A percentile compares a stretch with the other conserved stretches of the same genome.
phyloP scores from a whole-genome alignment of 2,888 invertebrate genomes.

The Ceramica pisi region DNA sequence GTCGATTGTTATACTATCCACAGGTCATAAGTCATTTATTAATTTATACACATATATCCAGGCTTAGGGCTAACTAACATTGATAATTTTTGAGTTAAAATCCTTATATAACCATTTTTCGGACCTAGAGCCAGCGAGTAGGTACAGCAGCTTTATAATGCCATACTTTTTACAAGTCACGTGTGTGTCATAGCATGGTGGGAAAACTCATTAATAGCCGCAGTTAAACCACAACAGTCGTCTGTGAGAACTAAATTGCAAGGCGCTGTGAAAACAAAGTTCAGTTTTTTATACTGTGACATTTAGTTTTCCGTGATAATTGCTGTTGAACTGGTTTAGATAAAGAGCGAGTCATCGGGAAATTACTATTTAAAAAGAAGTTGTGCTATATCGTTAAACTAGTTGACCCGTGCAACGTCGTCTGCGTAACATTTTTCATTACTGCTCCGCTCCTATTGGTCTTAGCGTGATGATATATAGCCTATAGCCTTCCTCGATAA shows the following conservation, averaged over 20 bases:
- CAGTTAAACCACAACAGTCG: constrained; percentile 26
- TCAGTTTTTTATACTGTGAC: constrained; percentile 32
- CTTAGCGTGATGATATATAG: no score
- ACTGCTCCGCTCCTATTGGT: no score
- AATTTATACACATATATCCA: no score
- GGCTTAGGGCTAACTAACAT: no score
- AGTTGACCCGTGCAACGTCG: no score
- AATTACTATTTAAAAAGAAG: constrained; percentile 3
- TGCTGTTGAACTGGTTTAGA: constrained; percentile 32
- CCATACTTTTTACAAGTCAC: constrained; percentile 33
- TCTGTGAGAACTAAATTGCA: constrained; percentile 35
- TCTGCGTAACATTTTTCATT: no score
- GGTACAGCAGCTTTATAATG: constrained; percentile 10
- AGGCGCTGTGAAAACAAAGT: constrained; percentile 41
- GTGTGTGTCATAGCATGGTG: constrained; percentile 39
- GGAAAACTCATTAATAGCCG: constrained; percentile 40
- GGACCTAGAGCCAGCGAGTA: no score
- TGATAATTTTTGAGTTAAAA: background rate
- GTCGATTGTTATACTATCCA: no score
- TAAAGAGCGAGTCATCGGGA: constrained; percentile 42
- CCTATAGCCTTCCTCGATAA: no score
- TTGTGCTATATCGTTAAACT: background rate
- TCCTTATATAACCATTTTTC: no score
- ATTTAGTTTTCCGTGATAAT: constrained; percentile 33
- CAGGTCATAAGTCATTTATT: no score